These are phyloP conservation scores for Trachelus troglodyta DNA, from an alignment of 2,888 invertebrate species.

Conservation along the genomic window DNA sequence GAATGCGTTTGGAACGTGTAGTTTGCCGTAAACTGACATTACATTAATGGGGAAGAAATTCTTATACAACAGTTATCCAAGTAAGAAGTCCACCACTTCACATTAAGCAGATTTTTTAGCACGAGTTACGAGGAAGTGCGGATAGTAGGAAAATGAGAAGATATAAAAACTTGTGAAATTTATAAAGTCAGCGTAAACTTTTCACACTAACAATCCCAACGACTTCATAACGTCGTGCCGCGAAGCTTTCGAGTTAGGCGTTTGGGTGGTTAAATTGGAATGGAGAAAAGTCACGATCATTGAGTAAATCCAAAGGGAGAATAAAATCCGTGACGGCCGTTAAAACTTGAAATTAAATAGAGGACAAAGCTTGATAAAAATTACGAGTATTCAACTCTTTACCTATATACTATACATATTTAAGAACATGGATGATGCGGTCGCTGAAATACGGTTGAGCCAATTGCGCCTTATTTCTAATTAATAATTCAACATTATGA, in stretches of 20 bases:
- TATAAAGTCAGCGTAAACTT: not conserved
- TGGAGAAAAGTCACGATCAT: constrained; percentile 16
- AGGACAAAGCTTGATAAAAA: not conserved
- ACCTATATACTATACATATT: not conserved
- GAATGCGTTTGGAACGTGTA: not conserved
- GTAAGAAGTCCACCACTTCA: not conserved
- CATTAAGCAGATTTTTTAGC: not conserved
- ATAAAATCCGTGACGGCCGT: not conserved
- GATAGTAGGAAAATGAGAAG: not conserved
- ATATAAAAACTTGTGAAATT: constrained; percentile 7
- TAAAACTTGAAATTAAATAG: not conserved
- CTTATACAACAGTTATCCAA: not conserved
- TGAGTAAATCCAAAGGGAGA: constrained; percentile 10
- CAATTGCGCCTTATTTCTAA: not conserved
- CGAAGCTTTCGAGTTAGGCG: constrained; percentile 1
- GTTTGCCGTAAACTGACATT: not conserved
- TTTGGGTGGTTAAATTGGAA: constrained; percentile 20
- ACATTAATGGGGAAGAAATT: not conserved
- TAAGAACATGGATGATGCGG: not conserved
- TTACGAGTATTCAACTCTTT: not conserved
- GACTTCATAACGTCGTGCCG: not conserved
- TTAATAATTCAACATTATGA: no score
- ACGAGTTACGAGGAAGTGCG: not conserved
- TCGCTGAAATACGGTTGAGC: not conserved
- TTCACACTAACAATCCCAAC: not conserved